Evolutionary conservation across 2,797 vertebrate species (phyloP).

Genomic region (Pitangus sulphuratus): DNA sequence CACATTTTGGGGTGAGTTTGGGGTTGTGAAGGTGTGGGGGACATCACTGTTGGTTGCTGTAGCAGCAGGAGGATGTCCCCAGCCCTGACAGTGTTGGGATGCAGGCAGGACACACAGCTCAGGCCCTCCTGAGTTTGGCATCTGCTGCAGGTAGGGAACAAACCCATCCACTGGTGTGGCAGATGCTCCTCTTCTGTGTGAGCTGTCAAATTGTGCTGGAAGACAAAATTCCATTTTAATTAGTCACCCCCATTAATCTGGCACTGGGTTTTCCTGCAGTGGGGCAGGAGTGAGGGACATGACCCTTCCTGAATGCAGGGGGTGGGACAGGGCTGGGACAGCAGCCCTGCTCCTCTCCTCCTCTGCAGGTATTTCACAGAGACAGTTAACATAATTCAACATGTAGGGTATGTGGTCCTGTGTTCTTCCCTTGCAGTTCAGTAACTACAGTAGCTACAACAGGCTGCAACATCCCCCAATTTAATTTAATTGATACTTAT

Average conservation of each 20-base stretch:
- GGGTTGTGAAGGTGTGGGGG: background rate
- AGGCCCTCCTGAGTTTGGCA: background rate
- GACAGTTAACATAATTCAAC: background rate
- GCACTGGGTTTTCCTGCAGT: background rate
- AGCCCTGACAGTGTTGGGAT: background rate
- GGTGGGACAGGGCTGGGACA: background rate
- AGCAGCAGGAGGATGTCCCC: background rate
- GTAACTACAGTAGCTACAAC: background rate
- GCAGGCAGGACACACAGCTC: background rate
- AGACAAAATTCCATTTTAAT: background rate
- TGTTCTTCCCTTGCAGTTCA: background rate
- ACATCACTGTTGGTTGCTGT: background rate
- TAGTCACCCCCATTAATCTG: background rate
- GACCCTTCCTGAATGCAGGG: background rate
- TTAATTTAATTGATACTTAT: background rate
- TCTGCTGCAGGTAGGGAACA: background rate
- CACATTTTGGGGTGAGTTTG: fast-evolving
- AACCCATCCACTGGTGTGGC: fast-evolving
- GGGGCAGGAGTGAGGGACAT: fast-evolving
- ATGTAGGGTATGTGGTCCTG: background rate
- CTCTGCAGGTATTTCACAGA: background rate
- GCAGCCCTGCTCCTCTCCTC: background rate
- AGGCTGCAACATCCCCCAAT: background rate
- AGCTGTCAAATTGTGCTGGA: background rate
- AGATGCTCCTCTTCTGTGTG: background rate